These are phyloP conservation scores for Orthonyx spaldingii DNA, from an alignment of 2,113 vertebrate species.

Conservation along the genomic window DNA sequence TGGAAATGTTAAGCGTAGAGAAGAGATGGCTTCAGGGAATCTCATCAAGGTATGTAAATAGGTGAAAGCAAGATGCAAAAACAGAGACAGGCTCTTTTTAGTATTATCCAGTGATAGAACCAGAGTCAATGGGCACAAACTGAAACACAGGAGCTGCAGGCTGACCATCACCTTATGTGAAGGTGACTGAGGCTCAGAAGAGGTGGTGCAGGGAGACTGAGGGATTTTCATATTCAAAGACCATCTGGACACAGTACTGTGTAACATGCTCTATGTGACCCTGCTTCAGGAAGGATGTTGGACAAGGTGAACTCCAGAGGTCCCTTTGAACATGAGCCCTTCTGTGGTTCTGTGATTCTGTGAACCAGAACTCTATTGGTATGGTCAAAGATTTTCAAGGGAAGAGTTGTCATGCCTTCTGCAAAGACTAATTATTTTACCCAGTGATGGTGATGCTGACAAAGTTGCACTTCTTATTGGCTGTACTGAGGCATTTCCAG, in stretches of 20 bases:
- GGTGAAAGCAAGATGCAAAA: background rate
- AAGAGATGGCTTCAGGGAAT: background rate
- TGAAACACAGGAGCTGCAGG: background rate
- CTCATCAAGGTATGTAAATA: background rate
- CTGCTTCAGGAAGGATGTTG: background rate
- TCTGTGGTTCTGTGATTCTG: background rate
- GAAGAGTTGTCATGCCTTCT: background rate
- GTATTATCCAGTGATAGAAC: background rate
- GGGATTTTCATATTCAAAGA: background rate
- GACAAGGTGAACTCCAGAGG: background rate
- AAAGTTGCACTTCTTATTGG: background rate
- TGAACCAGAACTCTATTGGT: background rate
- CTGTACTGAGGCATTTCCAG: background rate
- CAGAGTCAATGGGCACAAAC: background rate
- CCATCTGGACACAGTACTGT: background rate
- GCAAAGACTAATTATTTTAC: background rate
- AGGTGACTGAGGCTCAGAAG: background rate
- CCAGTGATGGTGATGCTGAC: background rate
- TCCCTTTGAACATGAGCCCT: background rate
- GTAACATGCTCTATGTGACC: accelerated
- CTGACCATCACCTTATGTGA: background rate
- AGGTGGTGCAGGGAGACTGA: background rate
- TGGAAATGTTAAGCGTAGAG: background rate
- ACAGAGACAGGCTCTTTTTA: background rate
- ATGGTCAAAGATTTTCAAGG: background rate